Base-by-base conservation (phyloP, 1,140 invertebrate species). In the Melitaea cinxia region DNA sequence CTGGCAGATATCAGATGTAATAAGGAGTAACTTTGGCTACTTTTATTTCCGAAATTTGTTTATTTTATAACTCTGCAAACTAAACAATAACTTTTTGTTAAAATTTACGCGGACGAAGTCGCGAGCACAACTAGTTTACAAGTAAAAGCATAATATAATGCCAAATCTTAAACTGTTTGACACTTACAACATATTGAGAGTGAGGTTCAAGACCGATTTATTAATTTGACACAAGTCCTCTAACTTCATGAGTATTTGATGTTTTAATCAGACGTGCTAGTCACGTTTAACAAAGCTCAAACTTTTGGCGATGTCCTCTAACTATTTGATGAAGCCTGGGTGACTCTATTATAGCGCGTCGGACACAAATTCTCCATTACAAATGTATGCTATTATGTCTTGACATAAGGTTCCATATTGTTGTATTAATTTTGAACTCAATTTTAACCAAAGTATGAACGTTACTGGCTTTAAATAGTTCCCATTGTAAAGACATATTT, bases 321-420 rank as follows among this genome's bases (percentile, higher is more conserved):
- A 53, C 52, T 63, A 52, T 62, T 54, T 45, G 21, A 55, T 63
- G 52, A 63, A 33, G 49, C 19, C 54, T 45, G 52, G 42, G 23
- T 12, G 52, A 45, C 23, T 55, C 60, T 28, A 33, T 63, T 55
- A 63, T 47, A 26, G 50, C 5, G 15, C 19, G 10, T 57, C 15
- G 42, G 23, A 47, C 9, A 47, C 9, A 47, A 47, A 23, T 47
- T 23, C 10, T 47, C 42, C 7, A 23, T 23, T 21, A 6, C 10
- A 47, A n/a, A n/a, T n/a, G n/a, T 47, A 47, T 23, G 17, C 42
- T 47, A 23, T 47, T 5, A 10, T 47, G 21, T 12, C 7, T 23
- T 47, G 19, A 47, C 10, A 45, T 23, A 47, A 47, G 42, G 42
- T 47, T 23, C 15, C 9, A 7, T 3, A 23, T 47, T 47, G 10